phyloP scores from a whole-genome alignment of 37 sponge, comb jelly and placozoan genomes.

The Haliclona indistincta region DNA sequence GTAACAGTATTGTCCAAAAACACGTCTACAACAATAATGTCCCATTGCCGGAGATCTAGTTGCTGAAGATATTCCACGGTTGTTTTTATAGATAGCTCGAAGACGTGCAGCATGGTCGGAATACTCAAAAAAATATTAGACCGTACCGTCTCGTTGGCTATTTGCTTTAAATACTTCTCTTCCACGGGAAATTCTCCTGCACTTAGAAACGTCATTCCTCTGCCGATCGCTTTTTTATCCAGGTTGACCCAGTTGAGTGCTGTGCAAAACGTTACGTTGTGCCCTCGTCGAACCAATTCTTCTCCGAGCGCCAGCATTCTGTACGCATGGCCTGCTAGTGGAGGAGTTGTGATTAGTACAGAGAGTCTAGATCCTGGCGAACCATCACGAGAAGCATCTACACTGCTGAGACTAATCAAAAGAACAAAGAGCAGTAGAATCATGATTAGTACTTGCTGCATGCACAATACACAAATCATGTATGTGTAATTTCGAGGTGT shows the following conservation, averaged over 20 bases:
- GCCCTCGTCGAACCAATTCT: constrained; percentile 43
- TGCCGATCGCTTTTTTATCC: neutral
- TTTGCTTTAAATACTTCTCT: neutral
- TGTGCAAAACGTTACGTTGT: constrained; percentile 45
- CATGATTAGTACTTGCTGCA: no score
- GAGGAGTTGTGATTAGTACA: constrained; percentile 19
- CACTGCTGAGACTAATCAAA: no score
- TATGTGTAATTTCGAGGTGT: no score
- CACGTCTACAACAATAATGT: neutral
- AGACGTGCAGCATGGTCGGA: neutral
- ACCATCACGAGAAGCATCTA: no score
- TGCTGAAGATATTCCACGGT: neutral
- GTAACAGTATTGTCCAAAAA: neutral
- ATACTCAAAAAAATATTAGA: neutral
- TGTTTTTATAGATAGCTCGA: neutral
- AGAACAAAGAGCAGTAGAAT: no score
- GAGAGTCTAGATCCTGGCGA: no score
- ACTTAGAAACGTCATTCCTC: neutral
- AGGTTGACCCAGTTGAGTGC: neutral
- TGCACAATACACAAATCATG: no score
- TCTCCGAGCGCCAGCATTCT: constrained; percentile 40
- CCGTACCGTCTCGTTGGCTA: neutral
- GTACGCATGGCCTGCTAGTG: constrained; percentile 15
- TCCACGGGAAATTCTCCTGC: neutral
- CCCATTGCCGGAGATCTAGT: neutral